phyloP scores from a whole-genome alignment of 2,113 vertebrate genomes.

The Trichomycterus rosablanca region DNA sequence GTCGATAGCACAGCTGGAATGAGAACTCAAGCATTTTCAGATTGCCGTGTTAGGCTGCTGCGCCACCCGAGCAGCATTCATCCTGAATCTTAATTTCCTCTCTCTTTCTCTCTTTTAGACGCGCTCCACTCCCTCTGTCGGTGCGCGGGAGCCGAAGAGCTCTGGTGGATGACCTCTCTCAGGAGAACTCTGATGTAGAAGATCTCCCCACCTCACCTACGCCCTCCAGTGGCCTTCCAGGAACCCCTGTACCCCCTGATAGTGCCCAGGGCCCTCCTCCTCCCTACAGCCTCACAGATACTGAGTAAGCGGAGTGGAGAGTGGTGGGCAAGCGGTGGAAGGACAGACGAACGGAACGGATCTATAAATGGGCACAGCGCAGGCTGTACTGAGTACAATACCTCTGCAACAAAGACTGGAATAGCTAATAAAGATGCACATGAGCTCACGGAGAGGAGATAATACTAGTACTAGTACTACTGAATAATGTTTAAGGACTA shows the following conservation, averaged over 20 bases:
- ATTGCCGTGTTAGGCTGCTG: no score
- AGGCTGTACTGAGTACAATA: constrained; percentile 10
- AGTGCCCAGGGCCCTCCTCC: constrained; percentile 65
- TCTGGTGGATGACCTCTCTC: constrained; percentile 68
- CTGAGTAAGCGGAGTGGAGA: constrained; percentile 53
- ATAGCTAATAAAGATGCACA: constrained; percentile 16
- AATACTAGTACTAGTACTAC: constrained; percentile 19
- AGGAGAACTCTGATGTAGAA: constrained; percentile 74
- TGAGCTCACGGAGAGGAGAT: constrained; percentile 19
- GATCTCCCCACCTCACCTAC: constrained; percentile 66
- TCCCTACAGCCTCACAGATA: constrained; percentile 63
- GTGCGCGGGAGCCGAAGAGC: constrained; percentile 64
- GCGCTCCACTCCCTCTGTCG: constrained; percentile 62
- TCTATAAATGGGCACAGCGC: neutral
- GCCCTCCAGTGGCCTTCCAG: constrained; percentile 61
- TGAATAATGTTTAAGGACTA: constrained; percentile 22
- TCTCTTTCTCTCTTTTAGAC: constrained; percentile 45
- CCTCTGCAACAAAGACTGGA: constrained; percentile 20
- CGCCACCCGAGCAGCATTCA: no score
- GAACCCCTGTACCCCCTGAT: constrained; percentile 65
- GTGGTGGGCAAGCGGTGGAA: constrained; percentile 9
- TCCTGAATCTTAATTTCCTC: neutral
- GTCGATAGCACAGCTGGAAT: no score
- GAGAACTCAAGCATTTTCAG: no score
- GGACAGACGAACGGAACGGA: neutral